Evolutionary conservation across 37 sponge, comb jelly and placozoan genomes (phyloP).

Genomic region (Mnemiopsis leidyi): DNA sequence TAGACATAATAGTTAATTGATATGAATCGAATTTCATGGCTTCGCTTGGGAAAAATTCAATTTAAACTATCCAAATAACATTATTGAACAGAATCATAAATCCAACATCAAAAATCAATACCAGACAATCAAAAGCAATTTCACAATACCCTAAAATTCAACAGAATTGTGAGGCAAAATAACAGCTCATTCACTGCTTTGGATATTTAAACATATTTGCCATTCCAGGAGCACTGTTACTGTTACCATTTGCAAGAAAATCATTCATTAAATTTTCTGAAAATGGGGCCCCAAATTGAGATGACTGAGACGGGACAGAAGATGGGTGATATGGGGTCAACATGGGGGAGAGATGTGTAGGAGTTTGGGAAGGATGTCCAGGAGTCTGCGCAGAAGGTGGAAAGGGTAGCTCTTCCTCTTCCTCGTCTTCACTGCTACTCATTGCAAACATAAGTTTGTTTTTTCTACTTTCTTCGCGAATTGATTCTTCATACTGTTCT

Average conservation of each 20-base stretch:
- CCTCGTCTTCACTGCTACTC: constrained; percentile 57
- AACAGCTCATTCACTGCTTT: not conserved
- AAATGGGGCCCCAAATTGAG: not conserved
- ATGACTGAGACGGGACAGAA: not conserved
- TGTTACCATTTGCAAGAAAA: not conserved
- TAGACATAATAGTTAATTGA: too few species aligned
- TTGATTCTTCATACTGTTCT: constrained; percentile 28
- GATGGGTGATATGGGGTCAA: not conserved
- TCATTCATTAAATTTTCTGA: not conserved
- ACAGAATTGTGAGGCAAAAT: too few species aligned
- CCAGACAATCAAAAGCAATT: too few species aligned
- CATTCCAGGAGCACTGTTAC: not conserved
- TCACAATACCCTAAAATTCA: too few species aligned
- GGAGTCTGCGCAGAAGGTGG: not conserved
- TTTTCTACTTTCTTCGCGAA: constrained; percentile 46
- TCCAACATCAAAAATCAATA: too few species aligned
- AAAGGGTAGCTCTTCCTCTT: not conserved
- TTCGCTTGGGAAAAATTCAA: too few species aligned
- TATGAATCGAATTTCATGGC: too few species aligned
- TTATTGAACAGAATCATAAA: too few species aligned
- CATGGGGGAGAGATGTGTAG: not conserved
- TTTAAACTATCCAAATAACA: too few species aligned
- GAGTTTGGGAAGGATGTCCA: not conserved
- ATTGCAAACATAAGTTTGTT: constrained; percentile 60
- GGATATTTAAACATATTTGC: not conserved